Evolutionary conservation across 1,140 invertebrate genomes (phyloP).

Genomic region (Conus ventricosus): DNA sequence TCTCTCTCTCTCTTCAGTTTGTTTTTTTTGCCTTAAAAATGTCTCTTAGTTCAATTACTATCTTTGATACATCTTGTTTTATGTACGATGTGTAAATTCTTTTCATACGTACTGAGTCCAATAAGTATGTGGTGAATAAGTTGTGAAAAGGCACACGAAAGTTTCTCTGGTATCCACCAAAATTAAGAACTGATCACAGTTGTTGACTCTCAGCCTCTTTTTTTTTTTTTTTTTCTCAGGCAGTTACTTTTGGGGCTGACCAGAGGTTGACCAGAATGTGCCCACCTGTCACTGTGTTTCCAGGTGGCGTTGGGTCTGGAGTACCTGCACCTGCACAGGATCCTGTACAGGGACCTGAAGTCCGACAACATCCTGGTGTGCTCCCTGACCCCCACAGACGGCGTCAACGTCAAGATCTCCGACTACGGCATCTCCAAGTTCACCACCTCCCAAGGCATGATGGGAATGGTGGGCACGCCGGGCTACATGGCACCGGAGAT

Average conservation of each 20-base stretch:
- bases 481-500: conserved; percentile 72
- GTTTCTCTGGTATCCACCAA: no score
- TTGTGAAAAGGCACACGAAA: no score
- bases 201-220: neutral
- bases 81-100: no score
- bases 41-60: no score
- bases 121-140: no score
- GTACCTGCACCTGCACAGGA: conserved; percentile 63
- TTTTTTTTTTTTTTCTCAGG: no score
- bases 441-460: conserved; percentile 62
- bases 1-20: no score
- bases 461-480: conserved; percentile 65
- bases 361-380: conserved; percentile 71
- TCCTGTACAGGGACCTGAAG: conserved; percentile 71
- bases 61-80: no score
- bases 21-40: no score
- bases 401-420: conserved; percentile 67
- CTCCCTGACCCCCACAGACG: conserved; percentile 44
- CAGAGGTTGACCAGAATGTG: neutral
- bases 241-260: no score
- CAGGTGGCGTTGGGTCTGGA: conserved; percentile 57
- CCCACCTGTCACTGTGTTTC: neutral
- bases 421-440: conserved; percentile 72
- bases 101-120: no score
- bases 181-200: neutral